Conservation (phyloP, 2,888 invertebrate species). For the Caenorhabditis japonica region DNA sequence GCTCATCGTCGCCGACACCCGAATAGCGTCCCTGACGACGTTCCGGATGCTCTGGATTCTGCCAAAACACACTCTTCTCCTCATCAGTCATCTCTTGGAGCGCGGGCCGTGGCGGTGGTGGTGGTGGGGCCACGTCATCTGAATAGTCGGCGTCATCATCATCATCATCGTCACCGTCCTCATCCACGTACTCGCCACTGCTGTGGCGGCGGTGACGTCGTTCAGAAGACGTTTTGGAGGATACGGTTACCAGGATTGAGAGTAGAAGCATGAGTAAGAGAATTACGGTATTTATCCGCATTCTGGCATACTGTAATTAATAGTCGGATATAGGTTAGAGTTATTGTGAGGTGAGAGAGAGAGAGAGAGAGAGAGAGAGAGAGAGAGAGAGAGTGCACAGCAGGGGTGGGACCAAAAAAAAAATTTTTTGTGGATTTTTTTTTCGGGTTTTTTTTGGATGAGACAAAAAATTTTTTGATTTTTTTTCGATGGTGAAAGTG, state of each 20-base stretch:
- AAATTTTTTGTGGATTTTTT: no score
- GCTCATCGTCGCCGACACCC: slow-evolving; percentile 49
- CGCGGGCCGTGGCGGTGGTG: slow-evolving; percentile 18
- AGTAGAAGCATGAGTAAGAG: slow-evolving; percentile 2
- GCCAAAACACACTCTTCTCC: slow-evolving; percentile 37
- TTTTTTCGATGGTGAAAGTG: no score
- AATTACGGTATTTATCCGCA: neutral
- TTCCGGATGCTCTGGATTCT: slow-evolving; percentile 63
- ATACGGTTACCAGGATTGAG: neutral
- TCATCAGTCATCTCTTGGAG: slow-evolving; percentile 27
- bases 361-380: slow-evolving; percentile 10
- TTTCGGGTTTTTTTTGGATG: no score
- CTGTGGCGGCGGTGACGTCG: slow-evolving; percentile 17
- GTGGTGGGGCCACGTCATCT: slow-evolving; percentile 3
- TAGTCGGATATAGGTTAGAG: no score
- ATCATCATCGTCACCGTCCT: slow-evolving; percentile 24
- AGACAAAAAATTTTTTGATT: no score
- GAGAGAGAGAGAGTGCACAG: neutral
- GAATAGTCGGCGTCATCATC: slow-evolving; percentile 14
- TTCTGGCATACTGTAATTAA: neutral
- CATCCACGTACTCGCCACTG: neutral
- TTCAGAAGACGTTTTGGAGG: neutral
- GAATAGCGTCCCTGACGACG: slow-evolving; percentile 45
- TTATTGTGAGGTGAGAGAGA: neutral
- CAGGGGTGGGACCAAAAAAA: no score